Evolutionary conservation across 2,888 invertebrate genomes (phyloP).

Genomic region (Sarcophaga caerulescens): DNA sequence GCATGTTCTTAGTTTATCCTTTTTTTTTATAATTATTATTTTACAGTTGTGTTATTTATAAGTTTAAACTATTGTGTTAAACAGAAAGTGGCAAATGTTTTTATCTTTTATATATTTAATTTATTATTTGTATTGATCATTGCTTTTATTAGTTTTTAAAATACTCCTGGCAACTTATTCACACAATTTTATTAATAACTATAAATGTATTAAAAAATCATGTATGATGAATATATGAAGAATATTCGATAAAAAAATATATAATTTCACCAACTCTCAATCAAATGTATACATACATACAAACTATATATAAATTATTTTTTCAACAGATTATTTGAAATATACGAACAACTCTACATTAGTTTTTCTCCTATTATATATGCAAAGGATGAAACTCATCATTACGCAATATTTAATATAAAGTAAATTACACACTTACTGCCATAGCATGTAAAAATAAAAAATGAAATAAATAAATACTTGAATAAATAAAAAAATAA

Average conservation of each 20-base stretch:
- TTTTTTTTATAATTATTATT: background rate
- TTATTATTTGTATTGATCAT: conserved; percentile 13
- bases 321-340: conserved; percentile 3
- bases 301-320: conserved; percentile 20
- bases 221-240: background rate
- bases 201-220: conserved; percentile 19
- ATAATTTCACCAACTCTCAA: background rate
- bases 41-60: conserved; percentile 9
- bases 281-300: background rate
- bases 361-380: conserved; percentile 9
- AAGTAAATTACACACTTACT: conserved; percentile 58
- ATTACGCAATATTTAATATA: conserved; percentile 16
- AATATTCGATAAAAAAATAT: background rate
- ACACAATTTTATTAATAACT: conserved; percentile 29
- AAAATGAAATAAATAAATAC: background rate
- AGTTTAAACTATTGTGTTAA: background rate
- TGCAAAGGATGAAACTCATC: conserved; percentile 12
- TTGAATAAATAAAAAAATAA: conserved; percentile 15
- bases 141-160: conserved; percentile 45
- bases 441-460: conserved; percentile 68
- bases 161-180: conserved; percentile 47
- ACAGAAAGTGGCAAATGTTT: conserved; percentile 5
- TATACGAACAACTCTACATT: background rate
- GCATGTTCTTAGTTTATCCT: background rate
- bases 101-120: conserved; percentile 4